Conservation (phyloP, 2,888 invertebrate species). For the Ochropleura plecta region DNA sequence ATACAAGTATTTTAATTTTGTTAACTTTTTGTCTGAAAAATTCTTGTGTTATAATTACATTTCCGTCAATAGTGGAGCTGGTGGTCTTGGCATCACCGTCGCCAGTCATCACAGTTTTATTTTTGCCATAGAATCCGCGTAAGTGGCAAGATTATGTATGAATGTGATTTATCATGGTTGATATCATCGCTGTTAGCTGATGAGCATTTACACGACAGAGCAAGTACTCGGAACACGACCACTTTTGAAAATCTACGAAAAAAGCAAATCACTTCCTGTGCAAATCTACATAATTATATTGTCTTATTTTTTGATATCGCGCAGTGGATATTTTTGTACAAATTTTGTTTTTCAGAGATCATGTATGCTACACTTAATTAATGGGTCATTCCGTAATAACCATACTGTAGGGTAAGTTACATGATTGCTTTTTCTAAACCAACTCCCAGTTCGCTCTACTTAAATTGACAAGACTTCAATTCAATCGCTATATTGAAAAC, state of each 20-base stretch:
- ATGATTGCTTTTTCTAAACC: background rate
- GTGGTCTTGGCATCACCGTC: background rate
- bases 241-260: background rate
- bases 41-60: background rate
- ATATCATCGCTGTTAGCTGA: background rate
- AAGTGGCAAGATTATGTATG: background rate
- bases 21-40: background rate
- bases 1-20: background rate
- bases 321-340: background rate
- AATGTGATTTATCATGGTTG: background rate
- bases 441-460: background rate
- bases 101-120: background rate
- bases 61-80: background rate
- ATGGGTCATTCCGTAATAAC: background rate
- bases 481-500: constrained; percentile 11
- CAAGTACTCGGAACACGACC: background rate
- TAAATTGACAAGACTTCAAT: constrained; percentile 10
- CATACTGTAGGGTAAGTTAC: background rate
- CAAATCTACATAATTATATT: background rate
- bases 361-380: background rate
- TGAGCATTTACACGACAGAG: background rate
- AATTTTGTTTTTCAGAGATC: background rate
- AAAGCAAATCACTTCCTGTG: background rate
- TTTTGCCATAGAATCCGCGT: background rate
- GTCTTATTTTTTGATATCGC: background rate